Base-by-base conservation (phyloP, 1,140 invertebrate genomes). In the Drosophila jambulina region DNA sequence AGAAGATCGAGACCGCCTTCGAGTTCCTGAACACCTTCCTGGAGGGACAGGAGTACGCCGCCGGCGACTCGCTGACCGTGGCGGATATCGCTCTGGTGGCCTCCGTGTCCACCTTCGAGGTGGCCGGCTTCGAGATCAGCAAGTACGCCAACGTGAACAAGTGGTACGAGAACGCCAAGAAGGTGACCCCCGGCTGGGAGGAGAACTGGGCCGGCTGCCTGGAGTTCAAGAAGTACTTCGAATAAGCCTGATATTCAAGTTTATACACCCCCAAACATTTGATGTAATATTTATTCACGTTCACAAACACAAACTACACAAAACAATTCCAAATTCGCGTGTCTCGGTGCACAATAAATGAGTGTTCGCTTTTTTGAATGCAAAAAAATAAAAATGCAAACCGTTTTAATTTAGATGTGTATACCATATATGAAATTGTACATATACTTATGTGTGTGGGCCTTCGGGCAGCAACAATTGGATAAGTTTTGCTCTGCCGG, bases 101-200 rank as follows among this genome's bases (percentile, higher is more conserved):
- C 10, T 93, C 93, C 2, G 93, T 96, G 15, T 95, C 96, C 27
- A 96, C 95, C 54, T 94, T 94, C 68, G 95, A 97, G 93, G 95
- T 94, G 4, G 93, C 95, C 8, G 94, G 94, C 15, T 95, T 96
- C 62, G 95, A 96, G 77, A 91, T 97, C 43, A 93, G 94, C 43
- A 94, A 95, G 80, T 97, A 95, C 91, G 92, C 94, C 17, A 96
- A 97, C 74, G 94, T 97, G 49, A 91, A 80, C 46, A 94, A 93
- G 68, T 97, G 97, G 96, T 94, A 95, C 75, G 94, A 95, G 40
- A 95, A 94, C 56, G 94, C 95, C 43, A 96, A 96, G 92, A 93
- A 93, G 38, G 94, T 95, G 6, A 95, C 95, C 12, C 95, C 96
- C 4, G 96, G 95, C 29, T 97, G 96, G 92, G 96, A 96, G 81